Evolutionary conservation across 1,140 invertebrate genomes (phyloP), one percentile per base, ranked within the genome.

Genomic region (Neodiprion pinetum): DNA sequence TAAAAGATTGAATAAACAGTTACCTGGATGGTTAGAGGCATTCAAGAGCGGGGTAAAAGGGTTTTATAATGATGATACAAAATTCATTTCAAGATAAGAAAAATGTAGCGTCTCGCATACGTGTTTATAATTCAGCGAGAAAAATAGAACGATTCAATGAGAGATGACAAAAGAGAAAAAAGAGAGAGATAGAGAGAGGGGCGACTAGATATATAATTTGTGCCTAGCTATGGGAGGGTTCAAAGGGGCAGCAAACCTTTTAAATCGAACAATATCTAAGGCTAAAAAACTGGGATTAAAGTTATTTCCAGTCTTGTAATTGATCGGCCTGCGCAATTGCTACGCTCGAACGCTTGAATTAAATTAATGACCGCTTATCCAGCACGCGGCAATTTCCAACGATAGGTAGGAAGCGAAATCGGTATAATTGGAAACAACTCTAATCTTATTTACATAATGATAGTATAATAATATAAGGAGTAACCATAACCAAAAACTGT

Each of bases 1-100:
- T 61, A 61, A 84, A 82, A 84, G 82, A 82, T 81, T 81, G 81
- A 84, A 61, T 61, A 61, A 80, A 84, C 80, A 79, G 78, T 84
- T 84, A 84, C 82, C 82, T 84, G 80, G 81, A 78, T 83, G 78
- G 53, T 61, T 61, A 61, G 79, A 84, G 82, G 79, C 81, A 84
- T 82, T 84, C 80, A 84, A 83, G 81, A 83, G 80, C 80, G 80
- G 81, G 81, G 80, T 83, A 79, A 83, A 75, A 80, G 77, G 80
- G 77, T 78, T 70, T 82, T 81, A 84, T 83, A 83, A 61, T 9
- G 53, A 61, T 61, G 53, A 84, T 83, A 82, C 77, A 84, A 78
- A 83, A 81, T 81, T 82, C 79, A 82, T 79, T 14, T 61, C 28
- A 40, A 40, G 28, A 40, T 40, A 40, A 40, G 28, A 40, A 40